These are phyloP conservation scores for Dysmachus trigonus DNA, from an alignment of 2,888 invertebrate genomes.

Conservation along the genomic window DNA sequence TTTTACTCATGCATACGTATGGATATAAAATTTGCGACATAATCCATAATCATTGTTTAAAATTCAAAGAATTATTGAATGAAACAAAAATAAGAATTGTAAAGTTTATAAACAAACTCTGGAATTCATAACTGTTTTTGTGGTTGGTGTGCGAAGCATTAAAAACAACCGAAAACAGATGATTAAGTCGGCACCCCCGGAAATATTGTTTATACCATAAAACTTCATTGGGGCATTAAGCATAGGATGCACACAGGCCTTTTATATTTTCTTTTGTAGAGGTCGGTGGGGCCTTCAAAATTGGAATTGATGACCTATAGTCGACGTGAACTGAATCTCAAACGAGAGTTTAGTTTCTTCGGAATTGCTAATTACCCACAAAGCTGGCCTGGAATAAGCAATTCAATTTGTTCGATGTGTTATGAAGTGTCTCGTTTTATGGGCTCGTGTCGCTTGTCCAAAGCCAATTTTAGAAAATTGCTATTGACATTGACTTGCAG, in stretches of 20 bases:
- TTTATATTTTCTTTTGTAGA: neutral
- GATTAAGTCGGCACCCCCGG: neutral
- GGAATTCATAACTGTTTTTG: neutral
- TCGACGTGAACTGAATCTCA: conserved; percentile 30
- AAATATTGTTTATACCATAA: neutral
- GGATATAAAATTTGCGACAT: too few species aligned
- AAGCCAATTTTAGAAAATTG: neutral
- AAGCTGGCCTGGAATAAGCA: neutral
- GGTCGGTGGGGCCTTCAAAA: conserved; percentile 29
- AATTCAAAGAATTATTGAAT: neutral
- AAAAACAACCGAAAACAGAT: neutral
- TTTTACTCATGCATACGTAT: too few species aligned
- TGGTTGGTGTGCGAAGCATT: neutral
- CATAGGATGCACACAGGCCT: neutral
- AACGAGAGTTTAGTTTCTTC: conserved; percentile 15
- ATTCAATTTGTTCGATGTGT: neutral
- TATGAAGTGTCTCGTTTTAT: neutral
- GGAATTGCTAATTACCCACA: conserved; percentile 41
- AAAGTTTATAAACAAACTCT: neutral
- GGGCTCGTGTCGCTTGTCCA: neutral
- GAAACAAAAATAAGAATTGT: neutral
- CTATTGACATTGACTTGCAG: neutral
- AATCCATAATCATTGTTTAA: too few species aligned
- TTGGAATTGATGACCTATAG: neutral
- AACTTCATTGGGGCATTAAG: neutral